phyloP scores from a whole-genome alignment of 2,113 vertebrate genomes.

The Hydropotes inermis region DNA sequence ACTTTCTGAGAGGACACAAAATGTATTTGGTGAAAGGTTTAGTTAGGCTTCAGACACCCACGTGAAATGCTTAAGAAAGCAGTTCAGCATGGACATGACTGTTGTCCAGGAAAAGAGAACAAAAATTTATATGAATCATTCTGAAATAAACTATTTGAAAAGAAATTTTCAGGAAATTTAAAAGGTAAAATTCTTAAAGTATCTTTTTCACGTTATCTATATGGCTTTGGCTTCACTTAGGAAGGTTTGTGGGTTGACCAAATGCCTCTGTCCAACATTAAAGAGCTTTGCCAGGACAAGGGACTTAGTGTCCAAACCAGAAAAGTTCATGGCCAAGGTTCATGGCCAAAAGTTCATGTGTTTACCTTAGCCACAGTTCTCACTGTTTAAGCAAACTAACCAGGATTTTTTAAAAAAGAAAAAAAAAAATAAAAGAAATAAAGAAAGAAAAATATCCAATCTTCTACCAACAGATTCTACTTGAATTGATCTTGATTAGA shows the following conservation, averaged over 20 bases:
- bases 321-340: background rate
- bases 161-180: background rate
- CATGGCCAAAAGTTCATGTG: no score
- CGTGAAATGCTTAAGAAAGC: background rate
- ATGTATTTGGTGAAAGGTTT: background rate
- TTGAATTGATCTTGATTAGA: background rate
- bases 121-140: background rate
- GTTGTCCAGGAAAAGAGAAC: background rate
- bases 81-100: background rate
- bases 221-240: background rate
- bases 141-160: background rate
- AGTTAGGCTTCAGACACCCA: background rate
- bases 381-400: background rate
- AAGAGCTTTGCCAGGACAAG: background rate
- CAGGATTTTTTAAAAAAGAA: background rate
- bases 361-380: background rate
- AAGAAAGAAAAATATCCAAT: rapidly evolving
- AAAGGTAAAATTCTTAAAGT: background rate
- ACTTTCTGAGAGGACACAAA: background rate
- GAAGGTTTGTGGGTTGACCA: background rate
- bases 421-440: background rate
- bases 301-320: background rate
- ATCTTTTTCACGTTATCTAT: background rate
- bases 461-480: background rate
- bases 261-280: background rate